These are phyloP conservation scores for Nomada fabriciana DNA, from an alignment of 2,888 invertebrate species.

Conservation along the genomic window DNA sequence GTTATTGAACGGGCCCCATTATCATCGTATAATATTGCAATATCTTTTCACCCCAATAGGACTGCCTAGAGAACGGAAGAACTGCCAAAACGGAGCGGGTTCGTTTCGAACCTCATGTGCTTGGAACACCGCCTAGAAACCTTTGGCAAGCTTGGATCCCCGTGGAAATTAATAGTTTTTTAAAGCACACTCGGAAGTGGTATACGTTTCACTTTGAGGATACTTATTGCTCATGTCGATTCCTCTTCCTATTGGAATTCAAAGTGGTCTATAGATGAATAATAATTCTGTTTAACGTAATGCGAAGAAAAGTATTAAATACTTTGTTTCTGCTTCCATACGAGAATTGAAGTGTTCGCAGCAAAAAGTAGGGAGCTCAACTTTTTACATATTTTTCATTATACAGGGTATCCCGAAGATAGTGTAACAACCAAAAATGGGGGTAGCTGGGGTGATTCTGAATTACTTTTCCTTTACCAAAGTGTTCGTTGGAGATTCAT, in stretches of 20 bases:
- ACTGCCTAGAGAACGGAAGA: conserved; percentile 64
- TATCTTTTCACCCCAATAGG: conserved; percentile 72
- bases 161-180: conserved; percentile 45
- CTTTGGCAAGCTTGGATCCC: conserved; percentile 48
- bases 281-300: too few relatives aligned
- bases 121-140: conserved; percentile 64
- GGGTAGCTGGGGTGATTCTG: too few relatives aligned
- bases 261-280: too few relatives aligned
- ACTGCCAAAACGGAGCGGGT: conserved; percentile 67
- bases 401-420: too few relatives aligned
- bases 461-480: too few relatives aligned
- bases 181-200: conserved; percentile 28
- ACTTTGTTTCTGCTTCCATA: too few relatives aligned
- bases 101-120: conserved; percentile 50
- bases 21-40: conserved; percentile 77
- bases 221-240: neutral
- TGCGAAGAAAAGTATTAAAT: too few relatives aligned
- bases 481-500: too few relatives aligned
- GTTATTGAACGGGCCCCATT: conserved; percentile 75
- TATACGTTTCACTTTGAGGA: neutral
- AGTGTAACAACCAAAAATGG: too few relatives aligned
- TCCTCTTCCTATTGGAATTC: neutral
- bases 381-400: too few relatives aligned
- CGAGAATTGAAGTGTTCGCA: too few relatives aligned
- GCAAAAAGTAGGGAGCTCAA: too few relatives aligned